phyloP scores from a whole-genome alignment of 2,888 invertebrate genomes.

The Tholera decimalis region DNA sequence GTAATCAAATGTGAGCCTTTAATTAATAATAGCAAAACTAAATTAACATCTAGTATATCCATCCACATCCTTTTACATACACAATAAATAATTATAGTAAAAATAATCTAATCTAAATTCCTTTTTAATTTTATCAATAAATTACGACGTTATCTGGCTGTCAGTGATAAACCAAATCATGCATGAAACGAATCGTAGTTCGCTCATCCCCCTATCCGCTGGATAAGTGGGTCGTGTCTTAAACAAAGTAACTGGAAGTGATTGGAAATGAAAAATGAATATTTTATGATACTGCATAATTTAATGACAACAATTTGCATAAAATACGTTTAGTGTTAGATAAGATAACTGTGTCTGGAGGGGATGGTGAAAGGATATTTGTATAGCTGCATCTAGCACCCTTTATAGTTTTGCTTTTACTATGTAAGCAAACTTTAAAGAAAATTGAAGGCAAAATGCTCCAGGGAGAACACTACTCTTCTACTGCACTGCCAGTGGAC shows the following conservation, averaged over 20 bases:
- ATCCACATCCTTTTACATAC: too few relatives aligned
- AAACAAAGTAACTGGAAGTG: conserved; percentile 47
- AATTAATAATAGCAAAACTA: too few relatives aligned
- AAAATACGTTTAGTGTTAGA: conserved; percentile 20
- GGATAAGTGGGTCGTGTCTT: conserved; percentile 47
- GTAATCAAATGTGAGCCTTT: too few relatives aligned
- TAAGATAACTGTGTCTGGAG: conserved; percentile 5
- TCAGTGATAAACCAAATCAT: conserved; percentile 50
- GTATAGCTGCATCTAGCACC: neutral
- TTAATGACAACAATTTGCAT: conserved; percentile 18
- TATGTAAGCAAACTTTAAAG: neutral
- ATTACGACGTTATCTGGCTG: conserved; percentile 32
- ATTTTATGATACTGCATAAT: conserved; percentile 36
- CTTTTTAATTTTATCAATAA: conserved; percentile 32
- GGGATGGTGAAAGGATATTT: conserved; percentile 4
- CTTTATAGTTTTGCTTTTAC: conserved; percentile 1
- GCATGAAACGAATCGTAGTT: conserved; percentile 55
- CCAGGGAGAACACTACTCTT: neutral
- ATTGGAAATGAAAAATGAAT: conserved; percentile 50
- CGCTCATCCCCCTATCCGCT: conserved; percentile 25
- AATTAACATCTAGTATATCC: too few relatives aligned
- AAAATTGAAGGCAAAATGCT: neutral
- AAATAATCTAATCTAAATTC: neutral
- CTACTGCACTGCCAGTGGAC: neutral
- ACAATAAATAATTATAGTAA: conserved; percentile 1